Base-by-base conservation (phyloP, 1,140 invertebrate genomes). In the Pygmarrhopalites habei region DNA sequence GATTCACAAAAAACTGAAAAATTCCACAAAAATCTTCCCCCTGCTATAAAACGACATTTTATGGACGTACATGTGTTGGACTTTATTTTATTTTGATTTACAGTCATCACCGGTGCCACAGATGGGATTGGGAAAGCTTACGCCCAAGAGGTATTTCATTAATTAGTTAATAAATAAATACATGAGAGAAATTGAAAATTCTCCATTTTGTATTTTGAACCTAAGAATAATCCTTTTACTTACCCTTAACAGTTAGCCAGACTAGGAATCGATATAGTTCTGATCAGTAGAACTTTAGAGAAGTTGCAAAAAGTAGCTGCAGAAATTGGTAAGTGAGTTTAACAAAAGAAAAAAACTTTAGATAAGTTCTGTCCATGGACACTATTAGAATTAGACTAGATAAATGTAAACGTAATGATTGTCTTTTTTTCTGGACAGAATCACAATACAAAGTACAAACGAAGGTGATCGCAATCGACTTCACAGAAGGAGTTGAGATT, bases 41-140 rank as follows among this genome's bases (percentile, higher is more conserved):
- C n/a, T n/a, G n/a, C n/a, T n/a, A n/a, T n/a, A n/a, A n/a, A n/a
- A n/a, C n/a, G n/a, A n/a, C n/a, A n/a, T n/a, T n/a, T n/a, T n/a
- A n/a, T n/a, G n/a, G n/a, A n/a, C n/a, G n/a, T n/a, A n/a, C n/a
- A n/a, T n/a, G n/a, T n/a, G n/a, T n/a, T n/a, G n/a, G n/a, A n/a
- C n/a, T n/a, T n/a, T n/a, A n/a, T 5, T 35, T 35, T 35, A 35
- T 28, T 58, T 64, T 59, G 21, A 19, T 51, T 62, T 63, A 25
- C 44, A 83, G 88, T 95, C 61, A 78, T 95, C 0, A 95, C 92
- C 30, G 92, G 92, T 29, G 84, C 88, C 1, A 95, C 92, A 4
- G 91, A 95, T 81, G 92, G 92, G 10, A 85, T 95, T 71, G 92
- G 92, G n/a, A 90, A 89, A 76, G 89, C 88, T 1, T 95, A 88